Conservation (phyloP, 2,113 vertebrate genomes). For the Elanus axillaris region DNA sequence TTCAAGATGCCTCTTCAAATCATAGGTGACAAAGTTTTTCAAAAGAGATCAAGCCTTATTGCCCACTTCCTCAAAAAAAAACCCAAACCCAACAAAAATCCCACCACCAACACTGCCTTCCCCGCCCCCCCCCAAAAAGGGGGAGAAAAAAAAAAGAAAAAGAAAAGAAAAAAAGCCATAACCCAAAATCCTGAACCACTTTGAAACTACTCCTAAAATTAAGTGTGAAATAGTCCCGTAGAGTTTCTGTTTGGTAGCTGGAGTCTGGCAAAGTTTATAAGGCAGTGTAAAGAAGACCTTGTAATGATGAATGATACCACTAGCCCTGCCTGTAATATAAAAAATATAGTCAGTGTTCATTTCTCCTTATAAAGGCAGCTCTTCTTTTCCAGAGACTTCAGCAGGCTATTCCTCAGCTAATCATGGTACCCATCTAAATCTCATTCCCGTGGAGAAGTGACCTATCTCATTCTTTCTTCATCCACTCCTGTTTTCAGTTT, state of each 20-base stretch:
- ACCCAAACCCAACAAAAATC: fast-evolving
- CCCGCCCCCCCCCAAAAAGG: too few relatives aligned
- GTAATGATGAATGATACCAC: neutral
- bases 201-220: neutral
- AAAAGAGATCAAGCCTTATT: neutral
- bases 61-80: too few relatives aligned
- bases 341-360: neutral
- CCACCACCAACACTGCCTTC: too few relatives aligned
- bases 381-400: neutral
- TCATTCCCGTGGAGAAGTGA: neutral
- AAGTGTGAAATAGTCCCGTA: neutral
- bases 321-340: neutral
- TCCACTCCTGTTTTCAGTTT: neutral
- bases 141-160: too few relatives aligned
- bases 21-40: neutral
- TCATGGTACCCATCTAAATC: neutral
- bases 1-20: neutral
- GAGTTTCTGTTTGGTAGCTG: neutral
- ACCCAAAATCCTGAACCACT: neutral
- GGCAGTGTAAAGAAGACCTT: neutral
- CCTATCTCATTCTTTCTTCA: neutral
- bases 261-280: neutral
- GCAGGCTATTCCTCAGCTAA: neutral
- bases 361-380: neutral
- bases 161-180: neutral